Evolutionary conservation across 2,113 vertebrate genomes (phyloP).

Genomic region (Hyla sarda): DNA sequence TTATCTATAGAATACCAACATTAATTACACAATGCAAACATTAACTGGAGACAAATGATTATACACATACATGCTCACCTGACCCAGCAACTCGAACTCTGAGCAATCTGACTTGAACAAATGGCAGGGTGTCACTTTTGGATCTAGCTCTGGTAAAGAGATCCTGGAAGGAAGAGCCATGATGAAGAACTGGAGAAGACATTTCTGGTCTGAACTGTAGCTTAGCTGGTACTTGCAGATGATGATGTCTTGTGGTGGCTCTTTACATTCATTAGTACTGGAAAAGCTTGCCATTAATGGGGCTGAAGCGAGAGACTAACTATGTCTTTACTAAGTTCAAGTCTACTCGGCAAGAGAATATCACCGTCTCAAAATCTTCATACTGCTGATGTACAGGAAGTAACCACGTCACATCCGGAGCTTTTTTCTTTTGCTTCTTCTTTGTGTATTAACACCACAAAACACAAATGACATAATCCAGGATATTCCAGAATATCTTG

Average conservation of each 20-base stretch:
- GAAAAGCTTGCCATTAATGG: neutral
- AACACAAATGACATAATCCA: neutral
- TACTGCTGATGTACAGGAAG: conserved; percentile 30
- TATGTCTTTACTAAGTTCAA: neutral
- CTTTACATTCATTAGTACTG: neutral
- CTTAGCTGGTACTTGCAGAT: neutral
- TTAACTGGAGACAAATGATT: neutral
- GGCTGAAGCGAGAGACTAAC: neutral
- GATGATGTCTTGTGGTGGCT: no score
- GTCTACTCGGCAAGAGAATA: neutral
- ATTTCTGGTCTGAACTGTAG: neutral
- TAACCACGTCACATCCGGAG: conserved; percentile 29
- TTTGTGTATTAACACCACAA: neutral
- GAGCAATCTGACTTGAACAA: conserved; percentile 68
- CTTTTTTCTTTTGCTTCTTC: neutral
- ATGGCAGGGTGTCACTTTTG: conserved; percentile 76
- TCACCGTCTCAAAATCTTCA: neutral
- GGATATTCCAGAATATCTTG: neutral
- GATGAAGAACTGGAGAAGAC: conserved; percentile 22
- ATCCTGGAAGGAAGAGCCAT: conserved; percentile 59
- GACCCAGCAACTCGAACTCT: conserved; percentile 72
- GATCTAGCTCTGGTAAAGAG: conserved; percentile 73
- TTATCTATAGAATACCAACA: neutral
- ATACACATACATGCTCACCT: conserved; percentile 67
- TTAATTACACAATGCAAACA: neutral